A percentile compares a stretch with the other conserved stretches of the same genome.
phyloP scores from a whole-genome alignment of 2,888 invertebrate genomes.

The Cheilosia vulpina region DNA sequence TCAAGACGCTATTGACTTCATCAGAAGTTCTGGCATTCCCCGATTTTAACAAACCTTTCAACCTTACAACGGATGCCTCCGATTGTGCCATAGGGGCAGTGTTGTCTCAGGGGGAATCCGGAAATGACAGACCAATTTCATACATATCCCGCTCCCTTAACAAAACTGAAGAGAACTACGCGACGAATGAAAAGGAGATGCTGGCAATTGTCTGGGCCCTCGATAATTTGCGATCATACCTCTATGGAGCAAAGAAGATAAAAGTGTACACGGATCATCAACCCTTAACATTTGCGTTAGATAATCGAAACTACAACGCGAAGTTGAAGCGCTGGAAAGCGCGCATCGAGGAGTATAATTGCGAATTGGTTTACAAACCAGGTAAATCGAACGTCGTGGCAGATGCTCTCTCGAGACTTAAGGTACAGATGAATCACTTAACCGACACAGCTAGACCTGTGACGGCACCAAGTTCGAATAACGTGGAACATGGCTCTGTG shows the following conservation, averaged over 20 bases:
- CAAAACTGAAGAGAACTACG: conserved; percentile 45
- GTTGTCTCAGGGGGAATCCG: conserved; percentile 3
- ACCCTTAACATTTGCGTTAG: conserved; percentile 27
- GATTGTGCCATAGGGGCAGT: conserved; percentile 12
- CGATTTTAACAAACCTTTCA: conserved; percentile 59
- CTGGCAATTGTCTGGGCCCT: conserved; percentile 33
- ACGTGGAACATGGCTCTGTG: too few relatives aligned
- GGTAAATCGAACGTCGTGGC: too few relatives aligned
- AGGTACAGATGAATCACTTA: too few relatives aligned
- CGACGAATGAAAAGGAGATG: conserved; percentile 32
- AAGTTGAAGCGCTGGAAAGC: conserved; percentile 22
- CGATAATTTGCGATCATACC: conserved; percentile 1
- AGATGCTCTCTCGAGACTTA: neutral
- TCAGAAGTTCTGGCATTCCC: conserved; percentile 66
- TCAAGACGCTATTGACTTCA: conserved; percentile 68
- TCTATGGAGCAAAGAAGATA: conserved; percentile 36
- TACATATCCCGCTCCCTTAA: conserved; percentile 12
- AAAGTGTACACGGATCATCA: conserved; percentile 12
- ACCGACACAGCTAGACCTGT: too few relatives aligned
- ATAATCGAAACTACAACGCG: neutral
- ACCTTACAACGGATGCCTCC: conserved; percentile 16
- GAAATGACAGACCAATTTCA: conserved; percentile 3
- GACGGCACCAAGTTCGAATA: too few relatives aligned
- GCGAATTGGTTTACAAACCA: too few relatives aligned
- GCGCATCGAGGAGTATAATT: conserved; percentile 2